These are phyloP conservation scores for Oedothorax gibbosus DNA, from an alignment of 1,140 invertebrate genomes.

Conservation along the genomic window DNA sequence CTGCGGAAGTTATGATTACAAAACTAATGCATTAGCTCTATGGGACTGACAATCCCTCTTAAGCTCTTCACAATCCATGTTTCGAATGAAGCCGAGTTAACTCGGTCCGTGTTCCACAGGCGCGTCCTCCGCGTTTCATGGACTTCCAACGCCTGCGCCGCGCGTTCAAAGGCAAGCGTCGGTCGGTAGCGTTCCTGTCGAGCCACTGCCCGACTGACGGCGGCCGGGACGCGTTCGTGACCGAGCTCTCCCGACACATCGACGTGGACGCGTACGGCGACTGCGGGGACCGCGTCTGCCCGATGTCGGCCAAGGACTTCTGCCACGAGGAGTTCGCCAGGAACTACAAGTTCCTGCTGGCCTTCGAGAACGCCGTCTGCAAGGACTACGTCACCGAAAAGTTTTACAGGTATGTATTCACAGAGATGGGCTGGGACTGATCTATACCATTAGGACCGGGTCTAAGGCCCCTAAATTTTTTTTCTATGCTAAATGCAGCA, in stretches of 20 bases:
- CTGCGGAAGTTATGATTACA: no score
- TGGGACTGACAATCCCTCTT: no score
- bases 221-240: conserved; percentile 72
- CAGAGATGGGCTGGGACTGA: no score
- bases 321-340: conserved; percentile 71
- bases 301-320: conserved; percentile 68
- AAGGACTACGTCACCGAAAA: conserved; percentile 81
- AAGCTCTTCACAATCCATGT: not conserved
- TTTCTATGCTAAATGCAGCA: no score
- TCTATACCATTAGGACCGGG: no score
- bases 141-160: not conserved
- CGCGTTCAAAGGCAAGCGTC: conserved; percentile 60
- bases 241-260: conserved; percentile 72
- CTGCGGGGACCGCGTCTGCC: conserved; percentile 70
- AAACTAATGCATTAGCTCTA: no score
- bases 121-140: conserved; percentile 3
- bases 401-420: conserved; percentile 48
- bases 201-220: conserved; percentile 74
- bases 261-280: conserved; percentile 77
- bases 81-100: not conserved
- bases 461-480: no score
- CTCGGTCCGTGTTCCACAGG: conserved; percentile 22
- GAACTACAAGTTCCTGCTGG: conserved; percentile 80
- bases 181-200: conserved; percentile 74
- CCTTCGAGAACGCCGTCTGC: conserved; percentile 81